Conservation (phyloP, 1,140 invertebrate genomes). For the Limonius californicus region DNA sequence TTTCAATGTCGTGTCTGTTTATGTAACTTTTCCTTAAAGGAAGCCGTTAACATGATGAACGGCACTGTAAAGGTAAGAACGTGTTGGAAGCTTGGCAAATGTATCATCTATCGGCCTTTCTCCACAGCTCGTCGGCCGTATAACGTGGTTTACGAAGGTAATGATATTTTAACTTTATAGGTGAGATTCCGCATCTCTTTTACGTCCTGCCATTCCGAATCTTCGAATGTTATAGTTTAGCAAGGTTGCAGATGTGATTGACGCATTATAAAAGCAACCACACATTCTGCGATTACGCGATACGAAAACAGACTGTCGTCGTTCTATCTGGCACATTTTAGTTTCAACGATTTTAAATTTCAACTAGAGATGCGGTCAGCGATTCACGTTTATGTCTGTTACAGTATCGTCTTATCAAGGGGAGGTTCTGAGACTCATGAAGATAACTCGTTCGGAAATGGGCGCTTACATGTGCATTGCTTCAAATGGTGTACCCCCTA, state of each 20-base stretch:
- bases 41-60: conserved; percentile 32
- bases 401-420: conserved; percentile 44
- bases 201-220: conserved; percentile 24
- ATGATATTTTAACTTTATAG: conserved; percentile 32
- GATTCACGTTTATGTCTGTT: conserved; percentile 17
- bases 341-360: too few relatives aligned
- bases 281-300: conserved; percentile 16
- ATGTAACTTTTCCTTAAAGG: conserved; percentile 28
- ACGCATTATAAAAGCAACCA: conserved; percentile 21
- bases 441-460: conserved; percentile 83
- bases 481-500: conserved; percentile 61
- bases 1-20: conserved; percentile 13
- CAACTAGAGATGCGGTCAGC: conserved; percentile 14
- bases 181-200: conserved; percentile 24
- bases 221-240: conserved; percentile 21
- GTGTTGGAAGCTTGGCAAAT: conserved; percentile 23
- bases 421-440: conserved; percentile 69
- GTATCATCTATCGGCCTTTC: conserved; percentile 24
- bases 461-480: conserved; percentile 66
- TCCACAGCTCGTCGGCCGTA: conserved; percentile 17
- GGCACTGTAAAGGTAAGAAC: conserved; percentile 22
- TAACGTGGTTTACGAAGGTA: conserved; percentile 27
- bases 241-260: conserved; percentile 27
- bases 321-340: too few relatives aligned
- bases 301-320: conserved; percentile 21